phyloP scores from a whole-genome alignment of 2,797 vertebrate species.

The Oreochromis mossambicus region DNA sequence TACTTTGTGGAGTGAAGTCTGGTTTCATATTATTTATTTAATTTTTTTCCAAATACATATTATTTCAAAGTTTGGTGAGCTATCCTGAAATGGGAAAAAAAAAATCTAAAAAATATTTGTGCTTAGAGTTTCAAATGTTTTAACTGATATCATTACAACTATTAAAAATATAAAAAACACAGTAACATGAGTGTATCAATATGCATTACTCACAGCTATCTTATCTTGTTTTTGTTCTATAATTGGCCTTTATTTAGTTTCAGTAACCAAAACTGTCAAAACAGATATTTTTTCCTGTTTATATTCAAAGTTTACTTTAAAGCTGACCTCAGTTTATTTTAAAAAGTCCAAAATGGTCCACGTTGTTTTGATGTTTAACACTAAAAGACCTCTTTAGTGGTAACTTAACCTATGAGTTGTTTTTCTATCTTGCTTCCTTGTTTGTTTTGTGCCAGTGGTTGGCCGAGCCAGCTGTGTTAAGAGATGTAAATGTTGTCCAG shows the following conservation, averaged over 20 bases:
- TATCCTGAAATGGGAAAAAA: neutral
- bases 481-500: constrained; percentile 77
- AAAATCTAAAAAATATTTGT: neutral
- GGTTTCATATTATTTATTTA: neutral
- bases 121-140: neutral
- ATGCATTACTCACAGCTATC: neutral
- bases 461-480: constrained; percentile 75
- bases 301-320: constrained; percentile 61
- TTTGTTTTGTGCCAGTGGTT: constrained; percentile 72
- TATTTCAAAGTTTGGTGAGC: neutral
- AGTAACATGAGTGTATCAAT: neutral
- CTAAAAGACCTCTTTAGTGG: constrained; percentile 78
- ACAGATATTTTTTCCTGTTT: constrained; percentile 36
- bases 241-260: neutral
- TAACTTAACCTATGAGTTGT: constrained; percentile 65
- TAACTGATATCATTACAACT: neutral
- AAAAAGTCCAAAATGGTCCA: constrained; percentile 59
- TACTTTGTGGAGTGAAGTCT: constrained; percentile 15
- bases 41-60: neutral
- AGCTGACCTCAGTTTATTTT: constrained; percentile 67
- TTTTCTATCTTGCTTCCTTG: constrained; percentile 63
- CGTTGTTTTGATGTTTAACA: constrained; percentile 66
- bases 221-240: neutral
- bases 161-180: neutral
- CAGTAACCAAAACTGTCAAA: constrained; percentile 28